These are phyloP conservation scores for Zapus hudsonius DNA, from an alignment of 2,113 vertebrate genomes.

Conservation along the genomic window DNA sequence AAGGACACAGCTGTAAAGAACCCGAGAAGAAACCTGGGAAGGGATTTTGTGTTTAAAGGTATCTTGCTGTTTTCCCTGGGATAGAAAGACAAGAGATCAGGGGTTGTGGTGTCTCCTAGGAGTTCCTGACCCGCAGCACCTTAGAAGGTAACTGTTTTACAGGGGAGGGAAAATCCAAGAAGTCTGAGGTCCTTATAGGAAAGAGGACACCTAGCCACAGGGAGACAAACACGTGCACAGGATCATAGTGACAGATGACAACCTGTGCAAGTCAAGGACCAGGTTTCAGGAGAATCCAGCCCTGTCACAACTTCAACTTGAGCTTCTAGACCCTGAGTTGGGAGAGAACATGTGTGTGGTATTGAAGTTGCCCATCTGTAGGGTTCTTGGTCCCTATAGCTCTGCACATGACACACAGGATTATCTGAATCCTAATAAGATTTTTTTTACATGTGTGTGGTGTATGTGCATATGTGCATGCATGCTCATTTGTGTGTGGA, in stretches of 20 bases:
- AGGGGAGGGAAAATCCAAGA: rapidly evolving
- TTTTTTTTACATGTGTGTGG: too few relatives aligned
- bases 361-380: rapidly evolving
- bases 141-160: rapidly evolving
- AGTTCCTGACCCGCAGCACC: background rate
- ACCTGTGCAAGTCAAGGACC: background rate
- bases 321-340: background rate
- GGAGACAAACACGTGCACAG: too few relatives aligned
- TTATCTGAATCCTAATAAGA: background rate
- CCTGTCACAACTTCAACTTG: too few relatives aligned
- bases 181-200: rapidly evolving
- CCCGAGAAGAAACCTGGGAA: rapidly evolving
- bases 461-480: too few relatives aligned
- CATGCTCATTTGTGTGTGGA: too few relatives aligned
- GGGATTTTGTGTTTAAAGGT: rapidly evolving
- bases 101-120: background rate
- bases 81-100: rapidly evolving
- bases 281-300: background rate
- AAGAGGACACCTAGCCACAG: background rate
- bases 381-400: background rate
- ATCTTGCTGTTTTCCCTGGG: rapidly evolving
- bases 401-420: rapidly evolving
- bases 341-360: background rate
- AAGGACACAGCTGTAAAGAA: rapidly evolving
- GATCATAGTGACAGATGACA: rapidly evolving